These are phyloP conservation scores for Trypoxylus dichotomus DNA, from an alignment of 1,140 invertebrate genomes.

Conservation along the genomic window DNA sequence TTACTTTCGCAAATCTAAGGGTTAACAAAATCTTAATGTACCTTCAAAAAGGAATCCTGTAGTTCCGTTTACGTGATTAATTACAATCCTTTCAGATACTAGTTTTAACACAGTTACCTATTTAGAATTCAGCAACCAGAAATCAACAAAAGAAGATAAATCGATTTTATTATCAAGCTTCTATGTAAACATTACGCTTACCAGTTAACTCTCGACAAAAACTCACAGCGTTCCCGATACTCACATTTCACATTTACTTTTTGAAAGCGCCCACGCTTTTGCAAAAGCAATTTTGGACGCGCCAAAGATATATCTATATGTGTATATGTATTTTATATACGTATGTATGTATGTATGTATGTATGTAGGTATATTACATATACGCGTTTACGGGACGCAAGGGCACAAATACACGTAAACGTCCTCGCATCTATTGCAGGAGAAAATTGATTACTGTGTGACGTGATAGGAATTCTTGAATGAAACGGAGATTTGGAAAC, in stretches of 20 bases:
- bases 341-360: too few relatives aligned
- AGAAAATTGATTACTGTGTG: neutral
- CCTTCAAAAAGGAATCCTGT: too few relatives aligned
- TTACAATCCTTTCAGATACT: too few relatives aligned
- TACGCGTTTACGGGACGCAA: neutral
- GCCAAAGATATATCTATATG: too few relatives aligned
- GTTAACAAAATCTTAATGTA: too few relatives aligned
- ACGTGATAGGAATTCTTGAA: neutral
- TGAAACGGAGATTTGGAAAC: neutral
- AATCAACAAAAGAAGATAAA: neutral
- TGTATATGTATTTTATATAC: too few relatives aligned
- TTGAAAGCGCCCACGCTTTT: neutral
- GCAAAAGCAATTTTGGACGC: too few relatives aligned
- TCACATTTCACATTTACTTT: neutral
- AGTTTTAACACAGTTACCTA: too few relatives aligned
- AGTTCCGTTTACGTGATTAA: too few relatives aligned
- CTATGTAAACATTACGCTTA: neutral
- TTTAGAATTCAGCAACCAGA: neutral
- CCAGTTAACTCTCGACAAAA: neutral
- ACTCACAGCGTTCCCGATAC: neutral
- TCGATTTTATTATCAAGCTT: neutral
- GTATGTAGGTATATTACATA: neutral
- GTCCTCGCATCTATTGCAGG: neutral
- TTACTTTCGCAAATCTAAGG: too few relatives aligned
- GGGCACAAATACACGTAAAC: neutral